phyloP scores from a whole-genome alignment of 2,113 vertebrate species.

The Osmerus eperlanus region DNA sequence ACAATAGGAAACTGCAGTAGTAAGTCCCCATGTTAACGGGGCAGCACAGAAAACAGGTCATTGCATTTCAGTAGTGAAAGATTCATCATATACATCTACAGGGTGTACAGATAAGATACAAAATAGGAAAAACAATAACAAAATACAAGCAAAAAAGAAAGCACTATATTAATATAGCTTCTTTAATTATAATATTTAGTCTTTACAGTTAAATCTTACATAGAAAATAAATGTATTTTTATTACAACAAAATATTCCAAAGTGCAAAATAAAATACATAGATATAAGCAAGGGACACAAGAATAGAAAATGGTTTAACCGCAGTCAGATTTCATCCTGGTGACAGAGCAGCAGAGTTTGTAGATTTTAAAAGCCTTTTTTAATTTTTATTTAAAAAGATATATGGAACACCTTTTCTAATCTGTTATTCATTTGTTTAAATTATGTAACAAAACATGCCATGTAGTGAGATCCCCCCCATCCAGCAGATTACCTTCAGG shows the following conservation, averaged over 20 bases:
- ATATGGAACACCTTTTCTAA: not conserved
- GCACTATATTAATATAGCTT: slow-evolving; percentile 58
- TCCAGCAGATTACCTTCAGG: not conserved
- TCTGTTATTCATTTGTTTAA: not conserved
- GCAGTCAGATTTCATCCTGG: slow-evolving; percentile 42
- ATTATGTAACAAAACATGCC: not conserved
- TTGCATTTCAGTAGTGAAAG: slow-evolving; percentile 75
- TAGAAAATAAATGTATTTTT: slow-evolving; percentile 72
- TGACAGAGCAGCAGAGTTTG: slow-evolving; percentile 39
- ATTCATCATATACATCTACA: slow-evolving; percentile 65
- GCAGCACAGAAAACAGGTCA: slow-evolving; percentile 74
- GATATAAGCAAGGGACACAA: slow-evolving; percentile 65
- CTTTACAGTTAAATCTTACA: slow-evolving; percentile 63
- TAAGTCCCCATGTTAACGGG: slow-evolving; percentile 59
- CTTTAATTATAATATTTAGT: slow-evolving; percentile 56
- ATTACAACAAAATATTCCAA: slow-evolving; percentile 67
- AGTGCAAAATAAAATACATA: slow-evolving; percentile 64
- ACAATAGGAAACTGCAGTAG: slow-evolving; percentile 76
- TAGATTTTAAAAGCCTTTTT: not conserved
- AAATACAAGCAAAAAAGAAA: slow-evolving; percentile 69
- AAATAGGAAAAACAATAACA: slow-evolving; percentile 62
- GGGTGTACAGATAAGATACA: slow-evolving; percentile 69
- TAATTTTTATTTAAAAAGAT: not conserved
- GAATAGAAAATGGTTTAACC: slow-evolving; percentile 55
- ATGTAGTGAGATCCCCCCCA: not conserved